Evolutionary conservation across 2,888 invertebrate genomes (phyloP).

Genomic region (Hetaerina titia): DNA sequence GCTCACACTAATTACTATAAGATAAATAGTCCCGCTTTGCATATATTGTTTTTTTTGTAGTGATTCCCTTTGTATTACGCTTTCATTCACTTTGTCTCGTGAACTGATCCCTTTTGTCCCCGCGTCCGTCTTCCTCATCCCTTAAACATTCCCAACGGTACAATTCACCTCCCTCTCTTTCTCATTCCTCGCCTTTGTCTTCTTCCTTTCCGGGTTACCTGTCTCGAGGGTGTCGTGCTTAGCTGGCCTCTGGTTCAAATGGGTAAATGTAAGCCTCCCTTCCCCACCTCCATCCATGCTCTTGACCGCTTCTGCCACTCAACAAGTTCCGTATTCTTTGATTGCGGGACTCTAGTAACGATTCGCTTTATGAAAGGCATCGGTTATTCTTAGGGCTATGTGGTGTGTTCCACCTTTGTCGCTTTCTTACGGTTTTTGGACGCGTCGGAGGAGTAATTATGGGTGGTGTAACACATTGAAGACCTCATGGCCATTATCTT

Average conservation of each 20-base stretch:
- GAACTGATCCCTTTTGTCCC: background rate
- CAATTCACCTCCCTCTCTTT: background rate
- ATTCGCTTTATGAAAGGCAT: constrained; percentile 21
- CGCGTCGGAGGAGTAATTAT: background rate
- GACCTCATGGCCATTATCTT: background rate
- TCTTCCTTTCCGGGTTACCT: background rate
- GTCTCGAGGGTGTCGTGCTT: background rate
- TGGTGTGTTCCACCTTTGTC: background rate
- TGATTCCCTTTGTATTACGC: background rate
- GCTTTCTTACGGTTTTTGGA: background rate
- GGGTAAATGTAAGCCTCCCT: background rate
- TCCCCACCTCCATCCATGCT: background rate
- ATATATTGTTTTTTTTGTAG: background rate
- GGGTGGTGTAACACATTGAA: background rate
- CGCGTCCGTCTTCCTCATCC: background rate
- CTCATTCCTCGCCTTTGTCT: background rate
- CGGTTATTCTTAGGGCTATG: constrained; percentile 16
- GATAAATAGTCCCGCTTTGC: background rate
- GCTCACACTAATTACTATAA: background rate
- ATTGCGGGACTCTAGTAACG: constrained; percentile 32
- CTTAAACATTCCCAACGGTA: background rate
- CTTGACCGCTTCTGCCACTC: constrained; percentile 38
- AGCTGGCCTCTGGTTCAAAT: background rate
- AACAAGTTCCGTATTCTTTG: constrained; percentile 57
- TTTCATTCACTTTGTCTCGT: background rate